These are phyloP conservation scores for Pseudochromis fuscus DNA, from an alignment of 2,797 vertebrate genomes.

Conservation along the genomic window DNA sequence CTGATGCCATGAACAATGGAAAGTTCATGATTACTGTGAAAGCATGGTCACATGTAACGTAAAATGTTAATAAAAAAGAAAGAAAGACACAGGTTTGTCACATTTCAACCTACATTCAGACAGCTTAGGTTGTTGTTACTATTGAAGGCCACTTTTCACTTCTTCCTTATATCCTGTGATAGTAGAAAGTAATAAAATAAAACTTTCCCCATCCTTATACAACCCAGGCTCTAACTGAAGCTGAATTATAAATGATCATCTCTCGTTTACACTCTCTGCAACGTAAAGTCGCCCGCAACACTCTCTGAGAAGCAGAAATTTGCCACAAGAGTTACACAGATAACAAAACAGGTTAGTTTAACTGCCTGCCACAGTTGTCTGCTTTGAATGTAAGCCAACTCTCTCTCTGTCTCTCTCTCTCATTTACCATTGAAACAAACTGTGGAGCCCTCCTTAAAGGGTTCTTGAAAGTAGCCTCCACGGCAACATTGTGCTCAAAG, in stretches of 20 bases:
- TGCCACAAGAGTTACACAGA: not conserved
- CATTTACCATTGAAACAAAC: not conserved
- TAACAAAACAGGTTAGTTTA: constrained; percentile 6
- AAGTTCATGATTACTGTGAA: too few relatives aligned
- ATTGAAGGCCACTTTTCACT: not conserved
- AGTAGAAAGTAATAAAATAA: too few relatives aligned
- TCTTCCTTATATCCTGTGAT: too few relatives aligned
- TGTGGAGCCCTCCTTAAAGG: too few relatives aligned
- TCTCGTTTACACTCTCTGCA: not conserved
- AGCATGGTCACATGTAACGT: too few relatives aligned
- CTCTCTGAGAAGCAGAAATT: not conserved
- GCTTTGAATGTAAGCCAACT: not conserved
- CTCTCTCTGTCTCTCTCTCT: not conserved
- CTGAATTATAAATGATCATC: not conserved
- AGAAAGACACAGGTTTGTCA: not conserved
- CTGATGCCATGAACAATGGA: too few relatives aligned
- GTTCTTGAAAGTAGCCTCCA: too few relatives aligned
- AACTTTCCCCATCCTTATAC: not conserved
- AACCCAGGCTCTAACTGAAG: not conserved
- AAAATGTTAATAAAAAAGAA: not conserved
- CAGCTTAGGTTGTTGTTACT: not conserved
- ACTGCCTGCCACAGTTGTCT: not conserved
- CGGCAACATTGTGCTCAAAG: constrained; percentile 19
- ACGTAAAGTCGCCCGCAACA: not conserved
- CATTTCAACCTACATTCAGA: not conserved